These are phyloP conservation scores for Hippopotamyrus pictus DNA, from an alignment of 2,797 vertebrate genomes.

Conservation along the genomic window DNA sequence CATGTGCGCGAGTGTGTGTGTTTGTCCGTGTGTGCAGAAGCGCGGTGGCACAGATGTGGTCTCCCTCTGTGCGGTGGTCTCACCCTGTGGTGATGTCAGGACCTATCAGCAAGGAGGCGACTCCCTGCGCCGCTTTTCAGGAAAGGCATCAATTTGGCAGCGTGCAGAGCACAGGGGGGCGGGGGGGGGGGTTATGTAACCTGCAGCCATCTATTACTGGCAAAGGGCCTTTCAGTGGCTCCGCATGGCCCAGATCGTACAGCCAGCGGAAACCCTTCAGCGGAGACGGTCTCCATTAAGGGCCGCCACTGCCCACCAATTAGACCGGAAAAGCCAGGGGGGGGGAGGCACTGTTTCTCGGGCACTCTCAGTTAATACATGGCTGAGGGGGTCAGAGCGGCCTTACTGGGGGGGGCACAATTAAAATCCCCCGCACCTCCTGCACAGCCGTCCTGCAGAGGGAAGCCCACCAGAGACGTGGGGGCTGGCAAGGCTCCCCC, in stretches of 20 bases:
- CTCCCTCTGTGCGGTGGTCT: not conserved
- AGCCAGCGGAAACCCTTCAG: conserved; percentile 60
- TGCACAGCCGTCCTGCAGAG: not conserved
- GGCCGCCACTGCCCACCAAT: conserved; percentile 68
- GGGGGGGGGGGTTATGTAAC: conserved; percentile 54
- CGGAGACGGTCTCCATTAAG: conserved; percentile 71
- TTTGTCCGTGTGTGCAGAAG: not conserved
- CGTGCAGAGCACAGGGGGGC: conserved; percentile 45
- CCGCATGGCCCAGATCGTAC: conserved; percentile 60
- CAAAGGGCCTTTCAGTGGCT: conserved; percentile 67
- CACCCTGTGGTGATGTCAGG: not conserved
- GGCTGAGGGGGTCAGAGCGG: not conserved
- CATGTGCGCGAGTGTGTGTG: not conserved
- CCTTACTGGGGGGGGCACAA: too few relatives aligned
- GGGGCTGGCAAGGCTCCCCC: not conserved
- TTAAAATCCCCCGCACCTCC: not conserved
- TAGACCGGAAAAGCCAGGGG: conserved; percentile 51
- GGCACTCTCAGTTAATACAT: conserved; percentile 12
- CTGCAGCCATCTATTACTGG: conserved; percentile 60
- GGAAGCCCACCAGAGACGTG: not conserved
- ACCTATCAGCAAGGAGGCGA: not conserved
- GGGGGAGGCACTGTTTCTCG: not conserved
- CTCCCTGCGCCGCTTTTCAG: conserved; percentile 23
- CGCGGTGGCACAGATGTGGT: not conserved
- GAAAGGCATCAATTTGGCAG: conserved; percentile 37